phyloP scores from a whole-genome alignment of 2,113 vertebrate genomes.

The Hemiscyllium ocellatum region DNA sequence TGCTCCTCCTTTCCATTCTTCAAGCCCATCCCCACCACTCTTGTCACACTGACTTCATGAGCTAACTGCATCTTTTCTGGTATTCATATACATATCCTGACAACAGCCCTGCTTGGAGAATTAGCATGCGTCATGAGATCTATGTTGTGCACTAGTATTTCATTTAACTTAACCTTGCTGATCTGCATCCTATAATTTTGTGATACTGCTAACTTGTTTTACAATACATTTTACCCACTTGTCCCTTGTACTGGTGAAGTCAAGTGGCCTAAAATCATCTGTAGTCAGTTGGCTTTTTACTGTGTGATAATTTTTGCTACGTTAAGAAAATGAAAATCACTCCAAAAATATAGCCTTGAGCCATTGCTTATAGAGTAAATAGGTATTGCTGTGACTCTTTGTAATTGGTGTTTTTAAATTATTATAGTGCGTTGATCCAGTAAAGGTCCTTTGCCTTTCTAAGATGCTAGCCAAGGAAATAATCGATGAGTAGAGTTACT shows the following conservation, averaged over 20 bases:
- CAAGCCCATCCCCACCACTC: background rate
- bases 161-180: background rate
- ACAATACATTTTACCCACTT: background rate
- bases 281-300: background rate
- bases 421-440: background rate
- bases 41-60: background rate
- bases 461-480: background rate
- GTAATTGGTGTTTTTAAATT: background rate
- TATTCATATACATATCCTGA: background rate
- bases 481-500: background rate
- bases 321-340: background rate
- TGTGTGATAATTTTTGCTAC: background rate
- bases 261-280: background rate
- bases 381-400: background rate
- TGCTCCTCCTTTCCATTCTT: background rate
- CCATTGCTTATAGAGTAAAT: background rate
- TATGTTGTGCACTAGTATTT: background rate
- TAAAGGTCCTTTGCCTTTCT: background rate
- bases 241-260: background rate
- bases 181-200: background rate
- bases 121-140: background rate
- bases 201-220: background rate
- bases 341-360: background rate
- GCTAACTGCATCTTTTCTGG: background rate
- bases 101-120: background rate